phyloP scores from a whole-genome alignment of 2,888 invertebrate genomes.

The Gastrophysa polygoni region DNA sequence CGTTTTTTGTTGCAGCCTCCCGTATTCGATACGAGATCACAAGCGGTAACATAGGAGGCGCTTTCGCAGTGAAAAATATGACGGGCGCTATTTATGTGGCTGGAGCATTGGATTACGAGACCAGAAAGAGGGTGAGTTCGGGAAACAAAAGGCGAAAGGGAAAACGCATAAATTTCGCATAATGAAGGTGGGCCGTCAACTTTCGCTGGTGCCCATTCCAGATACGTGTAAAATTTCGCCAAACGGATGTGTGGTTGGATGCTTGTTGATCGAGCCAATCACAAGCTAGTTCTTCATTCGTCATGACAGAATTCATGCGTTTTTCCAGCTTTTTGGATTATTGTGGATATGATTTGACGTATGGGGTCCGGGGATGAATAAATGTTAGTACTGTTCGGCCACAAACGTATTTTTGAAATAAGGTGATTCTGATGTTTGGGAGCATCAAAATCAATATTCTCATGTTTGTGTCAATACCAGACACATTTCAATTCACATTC shows the following conservation, averaged over 20 bases:
- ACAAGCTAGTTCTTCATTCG: too few species aligned
- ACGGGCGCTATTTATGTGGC: conserved; percentile 98
- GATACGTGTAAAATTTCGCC: not conserved
- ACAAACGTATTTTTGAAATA: too few species aligned
- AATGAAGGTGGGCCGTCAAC: not conserved
- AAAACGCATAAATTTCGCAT: not conserved
- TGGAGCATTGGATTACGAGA: conserved; percentile 95
- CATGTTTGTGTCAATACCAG: too few species aligned
- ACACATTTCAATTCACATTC: too few species aligned
- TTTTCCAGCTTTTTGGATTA: too few species aligned
- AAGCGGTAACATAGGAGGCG: conserved; percentile 98
- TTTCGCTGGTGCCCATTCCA: not conserved
- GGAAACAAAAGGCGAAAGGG: not conserved
- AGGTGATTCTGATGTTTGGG: too few species aligned
- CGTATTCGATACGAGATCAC: conserved; percentile 99
- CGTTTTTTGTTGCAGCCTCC: conserved; percentile 74
- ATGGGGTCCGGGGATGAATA: too few species aligned
- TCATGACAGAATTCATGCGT: too few species aligned
- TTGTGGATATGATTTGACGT: too few species aligned
- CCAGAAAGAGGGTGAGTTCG: conserved; percentile 87
- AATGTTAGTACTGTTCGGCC: too few species aligned
- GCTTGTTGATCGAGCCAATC: too few species aligned
- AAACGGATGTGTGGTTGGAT: not conserved
- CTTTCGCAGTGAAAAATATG: conserved; percentile 97
- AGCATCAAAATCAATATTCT: too few species aligned